Base-by-base conservation (phyloP, 2,797 vertebrate genomes). In the Rhinogobio ventralis region DNA sequence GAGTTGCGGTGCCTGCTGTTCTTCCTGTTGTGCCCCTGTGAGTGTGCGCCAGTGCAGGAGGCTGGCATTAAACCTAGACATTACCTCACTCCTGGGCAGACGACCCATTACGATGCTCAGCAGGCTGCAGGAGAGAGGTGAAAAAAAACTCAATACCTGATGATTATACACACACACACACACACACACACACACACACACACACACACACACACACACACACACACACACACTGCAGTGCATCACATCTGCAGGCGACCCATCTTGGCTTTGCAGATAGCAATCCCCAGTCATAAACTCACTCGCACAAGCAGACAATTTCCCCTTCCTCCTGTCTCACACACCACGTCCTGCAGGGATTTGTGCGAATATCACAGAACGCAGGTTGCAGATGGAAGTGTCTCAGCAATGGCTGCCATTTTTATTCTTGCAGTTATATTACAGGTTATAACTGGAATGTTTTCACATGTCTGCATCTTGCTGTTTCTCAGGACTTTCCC, bases 61-160 rank as follows among this genome's bases (percentile, higher is more conserved):
- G 96, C 97, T 99, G 97, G 96, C 97, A 97, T 97, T 97, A 96
- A 97, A 98, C 96, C 96, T 96, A 99, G 97, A 99, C 97, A 97
- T 98, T 97, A 98, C 97, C 96, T 99, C 97, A 99, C 97, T 95
- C 95, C 96, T 95, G 96, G 97, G 97, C 97, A 96, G 97, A 96
- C 96, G 95, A 96, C 96, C 96, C 95, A 97, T 97, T 96, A 97
- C 95, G 94, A 96, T 96, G 96, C 96, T 97, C 97, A 97, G 96
- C 95, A 94, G 95, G 95, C 95, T 96, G 93, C 94, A 94, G 95
- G 94, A 95, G 93, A 94, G 91, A 89, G 89, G 49, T 96, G 94
- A 93, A 91, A 93, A 94, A 95, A 93, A 95, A 95, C 96, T 95
- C 95, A 96, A 96, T 97, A 98, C 97, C 96, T 98, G 96, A 95